Base-by-base conservation (phyloP, 2,113 vertebrate species). In the Ictalurus furcatus region DNA sequence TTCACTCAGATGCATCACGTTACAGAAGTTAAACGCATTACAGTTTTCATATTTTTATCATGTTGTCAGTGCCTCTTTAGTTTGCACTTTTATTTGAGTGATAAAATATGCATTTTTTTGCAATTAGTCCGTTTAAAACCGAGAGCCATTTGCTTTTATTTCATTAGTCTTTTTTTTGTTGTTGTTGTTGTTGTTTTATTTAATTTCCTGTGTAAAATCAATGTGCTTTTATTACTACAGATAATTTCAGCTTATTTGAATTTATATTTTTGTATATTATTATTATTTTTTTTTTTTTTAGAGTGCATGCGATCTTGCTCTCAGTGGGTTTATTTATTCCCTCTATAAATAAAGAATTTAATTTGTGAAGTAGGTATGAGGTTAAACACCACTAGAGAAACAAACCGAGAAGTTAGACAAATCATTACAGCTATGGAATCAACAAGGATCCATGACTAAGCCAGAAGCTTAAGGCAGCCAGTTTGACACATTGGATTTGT, bases 401-500 rank as follows among this genome's bases (percentile, higher is more conserved):
- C 78, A 17, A 83, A 59, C 54, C 28, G 17, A 59, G 37, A 76
- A 44, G 37, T 78, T 19, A 44, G 54, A 40, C 21, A 63, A 61
- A 78, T 2, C 21, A 40, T 78, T 85, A 54, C 9, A 21, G 30
- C 65, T 54, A 6, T 54, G 8, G 48, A 85, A 71, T 71, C n/a
- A 54, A 23, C 48, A 23, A 54, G 48, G 61, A 82, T 80, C 78
- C 34, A 71, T 88, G 63, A 71, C 61, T 82, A 79, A 87, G 34
- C 54, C 87, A 82, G 44, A 71, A 82, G 44, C 25, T 48, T 63
- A 65, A 83, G 40, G 30, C 19, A 59, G 23, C 54, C 67, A n/a
- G 30, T 44, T 67, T 52, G 40, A 80, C 44, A 34, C 52, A 65
- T 87, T 87, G 16, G 76, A 80, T 40, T 87, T 63, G 25, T 87